Evolutionary conservation across 2,113 vertebrate species (phyloP).

Genomic region (Stigmatopora argus): DNA sequence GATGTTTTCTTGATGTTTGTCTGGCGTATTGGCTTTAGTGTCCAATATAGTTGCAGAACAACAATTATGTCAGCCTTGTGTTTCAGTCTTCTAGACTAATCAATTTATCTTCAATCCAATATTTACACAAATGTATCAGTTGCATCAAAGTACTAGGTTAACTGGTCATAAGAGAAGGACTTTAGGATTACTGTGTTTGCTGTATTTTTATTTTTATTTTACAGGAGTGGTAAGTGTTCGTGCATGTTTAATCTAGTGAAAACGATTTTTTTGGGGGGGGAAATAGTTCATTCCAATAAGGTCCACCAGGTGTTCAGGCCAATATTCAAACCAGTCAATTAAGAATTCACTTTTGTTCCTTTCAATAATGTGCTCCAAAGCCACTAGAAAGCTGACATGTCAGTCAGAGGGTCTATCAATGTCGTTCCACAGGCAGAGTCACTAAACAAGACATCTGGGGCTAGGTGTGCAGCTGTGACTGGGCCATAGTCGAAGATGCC

Average conservation of each 20-base stretch:
- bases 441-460: slow-evolving; percentile 61
- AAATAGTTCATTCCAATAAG: neutral
- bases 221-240: neutral
- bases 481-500: slow-evolving; percentile 45
- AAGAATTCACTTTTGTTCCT: neutral
- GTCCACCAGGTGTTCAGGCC: neutral
- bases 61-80: too few species aligned
- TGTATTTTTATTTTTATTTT: neutral
- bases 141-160: too few species aligned
- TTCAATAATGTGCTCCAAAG: neutral
- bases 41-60: too few species aligned
- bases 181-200: neutral
- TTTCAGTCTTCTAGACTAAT: too few species aligned
- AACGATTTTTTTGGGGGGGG: neutral
- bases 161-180: neutral
- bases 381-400: slow-evolving; percentile 40
- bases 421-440: slow-evolving; percentile 55
- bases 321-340: neutral
- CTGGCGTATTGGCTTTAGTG: too few species aligned
- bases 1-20: too few species aligned
- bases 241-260: neutral
- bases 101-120: too few species aligned
- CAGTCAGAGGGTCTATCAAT: slow-evolving; percentile 67
- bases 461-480: slow-evolving; percentile 54
- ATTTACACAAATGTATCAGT: too few species aligned